phyloP scores from a whole-genome alignment of 2,888 invertebrate genomes.

The Himalopsyche kuldschensis region DNA sequence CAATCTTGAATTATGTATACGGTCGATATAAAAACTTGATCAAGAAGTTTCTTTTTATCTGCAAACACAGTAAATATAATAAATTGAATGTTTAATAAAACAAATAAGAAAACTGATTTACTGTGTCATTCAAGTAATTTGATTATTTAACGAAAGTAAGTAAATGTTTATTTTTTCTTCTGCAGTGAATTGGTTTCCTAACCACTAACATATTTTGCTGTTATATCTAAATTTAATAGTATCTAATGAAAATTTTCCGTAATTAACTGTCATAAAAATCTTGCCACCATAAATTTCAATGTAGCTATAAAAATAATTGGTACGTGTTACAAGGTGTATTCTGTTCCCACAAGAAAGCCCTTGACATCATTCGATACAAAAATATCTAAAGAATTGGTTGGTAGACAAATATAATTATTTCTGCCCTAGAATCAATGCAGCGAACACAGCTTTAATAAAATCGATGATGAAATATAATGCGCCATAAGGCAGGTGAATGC shows the following conservation, averaged over 20 bases:
- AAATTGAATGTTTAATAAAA: too few species aligned
- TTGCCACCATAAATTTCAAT: background rate
- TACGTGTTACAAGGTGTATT: background rate
- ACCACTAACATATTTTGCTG: too few species aligned
- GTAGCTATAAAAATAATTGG: background rate
- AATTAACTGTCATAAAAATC: background rate
- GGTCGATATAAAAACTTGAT: background rate
- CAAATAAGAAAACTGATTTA: too few species aligned
- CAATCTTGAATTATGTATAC: background rate
- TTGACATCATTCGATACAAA: background rate
- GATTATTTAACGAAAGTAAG: too few species aligned
- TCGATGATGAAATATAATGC: background rate
- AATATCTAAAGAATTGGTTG: background rate
- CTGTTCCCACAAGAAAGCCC: background rate
- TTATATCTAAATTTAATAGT: background rate
- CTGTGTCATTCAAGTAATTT: too few species aligned
- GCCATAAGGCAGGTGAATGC: background rate
- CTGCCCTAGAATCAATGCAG: background rate
- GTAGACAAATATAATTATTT: background rate
- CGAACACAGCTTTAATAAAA: background rate
- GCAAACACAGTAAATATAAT: background rate
- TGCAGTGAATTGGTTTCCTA: too few species aligned
- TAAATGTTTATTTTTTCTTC: too few species aligned
- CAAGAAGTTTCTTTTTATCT: background rate
- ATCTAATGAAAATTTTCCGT: background rate